These are phyloP conservation scores for Camponotus vicinus DNA, from an alignment of 1,140 invertebrate species.

Conservation along the genomic window DNA sequence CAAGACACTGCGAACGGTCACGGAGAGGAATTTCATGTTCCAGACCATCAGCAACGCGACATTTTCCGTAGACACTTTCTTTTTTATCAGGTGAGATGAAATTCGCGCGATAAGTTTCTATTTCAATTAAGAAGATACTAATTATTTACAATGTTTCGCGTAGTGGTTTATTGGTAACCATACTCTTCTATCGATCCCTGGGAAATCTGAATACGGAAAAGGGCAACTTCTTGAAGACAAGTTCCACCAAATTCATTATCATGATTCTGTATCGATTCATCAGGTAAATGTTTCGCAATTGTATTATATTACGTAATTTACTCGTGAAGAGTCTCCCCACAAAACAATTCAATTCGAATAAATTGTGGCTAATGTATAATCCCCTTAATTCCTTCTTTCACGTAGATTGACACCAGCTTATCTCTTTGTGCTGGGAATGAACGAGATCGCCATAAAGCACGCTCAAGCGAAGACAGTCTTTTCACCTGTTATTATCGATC, in stretches of 20 bases:
- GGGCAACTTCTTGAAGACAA: constrained; percentile 80
- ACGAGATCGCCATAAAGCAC: constrained; percentile 90
- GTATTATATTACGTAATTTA: neutral
- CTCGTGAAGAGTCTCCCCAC: neutral
- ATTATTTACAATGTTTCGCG: neutral
- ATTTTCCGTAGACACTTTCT: constrained; percentile 97
- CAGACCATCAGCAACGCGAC: constrained; percentile 95
- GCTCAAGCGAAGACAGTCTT: constrained; percentile 89
- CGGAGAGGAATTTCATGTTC: constrained; percentile 93
- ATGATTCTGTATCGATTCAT: constrained; percentile 90
- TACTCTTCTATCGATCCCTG: constrained; percentile 90
- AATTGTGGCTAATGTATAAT: neutral
- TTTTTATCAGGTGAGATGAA: constrained; percentile 92
- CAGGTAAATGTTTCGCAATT: constrained; percentile 77
- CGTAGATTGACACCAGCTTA: constrained; percentile 92
- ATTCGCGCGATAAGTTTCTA: neutral
- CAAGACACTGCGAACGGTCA: constrained; percentile 91
- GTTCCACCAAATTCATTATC: constrained; percentile 86
- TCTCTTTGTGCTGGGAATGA: constrained; percentile 91
- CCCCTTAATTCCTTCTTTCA: neutral
- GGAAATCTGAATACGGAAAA: constrained; percentile 83
- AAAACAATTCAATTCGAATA: neutral
- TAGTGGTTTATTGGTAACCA: constrained; percentile 92
- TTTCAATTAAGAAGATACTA: neutral
- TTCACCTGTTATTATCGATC: constrained; percentile 90